Conservation (phyloP, 2,797 vertebrate genomes). For the Margarornis squamiger region DNA sequence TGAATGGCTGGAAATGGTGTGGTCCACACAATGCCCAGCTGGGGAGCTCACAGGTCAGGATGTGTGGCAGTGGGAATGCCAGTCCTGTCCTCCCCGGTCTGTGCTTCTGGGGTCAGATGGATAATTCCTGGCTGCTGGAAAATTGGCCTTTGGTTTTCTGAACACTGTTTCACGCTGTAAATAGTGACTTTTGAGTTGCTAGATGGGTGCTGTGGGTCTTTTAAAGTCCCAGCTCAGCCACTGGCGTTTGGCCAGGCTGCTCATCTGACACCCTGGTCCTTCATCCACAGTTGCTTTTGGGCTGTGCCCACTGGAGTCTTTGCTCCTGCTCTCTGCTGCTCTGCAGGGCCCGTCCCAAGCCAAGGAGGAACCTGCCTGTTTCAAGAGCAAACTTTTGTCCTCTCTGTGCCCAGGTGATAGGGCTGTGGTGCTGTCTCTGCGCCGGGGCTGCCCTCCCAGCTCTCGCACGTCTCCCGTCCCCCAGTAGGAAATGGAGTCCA, state of each 20-base stretch:
- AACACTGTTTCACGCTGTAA: not conserved
- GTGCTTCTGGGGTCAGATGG: not conserved
- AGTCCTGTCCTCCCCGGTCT: not conserved
- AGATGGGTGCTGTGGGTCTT: not conserved
- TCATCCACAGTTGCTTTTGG: not conserved
- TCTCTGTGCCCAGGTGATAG: constrained; percentile 61
- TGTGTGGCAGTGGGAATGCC: not conserved
- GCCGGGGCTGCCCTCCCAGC: constrained; percentile 68
- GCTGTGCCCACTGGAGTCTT: not conserved
- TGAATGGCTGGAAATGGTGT: not conserved
- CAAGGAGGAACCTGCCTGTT: not conserved
- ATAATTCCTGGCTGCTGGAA: not conserved
- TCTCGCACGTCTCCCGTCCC: constrained; percentile 57
- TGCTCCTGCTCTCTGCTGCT: not conserved
- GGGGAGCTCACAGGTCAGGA: not conserved
- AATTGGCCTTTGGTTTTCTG: not conserved
- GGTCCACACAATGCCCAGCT: not conserved
- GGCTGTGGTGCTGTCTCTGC: constrained; percentile 43
- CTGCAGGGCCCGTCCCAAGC: not conserved
- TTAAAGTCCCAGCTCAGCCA: not conserved
- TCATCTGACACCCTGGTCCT: not conserved
- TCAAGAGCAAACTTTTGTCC: not conserved
- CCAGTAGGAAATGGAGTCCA: constrained; percentile 88
- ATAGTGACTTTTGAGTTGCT: not conserved
- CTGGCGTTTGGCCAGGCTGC: not conserved